Percentiles rank a stretch among this genome's conserved stretches.
phyloP scores from a whole-genome alignment of 2,113 vertebrate genomes.

The Artemisiospiza belli region DNA sequence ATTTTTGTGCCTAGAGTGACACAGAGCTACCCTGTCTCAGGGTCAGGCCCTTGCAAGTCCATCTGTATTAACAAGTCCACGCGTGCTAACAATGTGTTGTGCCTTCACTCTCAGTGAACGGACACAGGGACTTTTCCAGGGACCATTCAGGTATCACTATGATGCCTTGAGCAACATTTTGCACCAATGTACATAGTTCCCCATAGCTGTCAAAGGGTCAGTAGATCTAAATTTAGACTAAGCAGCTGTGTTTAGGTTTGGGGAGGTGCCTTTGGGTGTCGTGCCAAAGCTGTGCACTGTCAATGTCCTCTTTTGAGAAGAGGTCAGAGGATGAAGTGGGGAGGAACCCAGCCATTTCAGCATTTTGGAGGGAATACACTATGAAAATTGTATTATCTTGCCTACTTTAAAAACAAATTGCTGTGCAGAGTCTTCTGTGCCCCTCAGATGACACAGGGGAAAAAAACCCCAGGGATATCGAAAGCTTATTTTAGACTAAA shows the following conservation, averaged over 20 bases:
- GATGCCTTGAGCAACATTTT: background rate
- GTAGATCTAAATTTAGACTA: slow-evolving; percentile 33
- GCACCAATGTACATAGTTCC: background rate
- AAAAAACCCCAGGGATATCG: background rate
- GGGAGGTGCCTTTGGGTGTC: background rate
- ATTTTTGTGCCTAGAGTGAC: background rate
- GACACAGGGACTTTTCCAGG: background rate
- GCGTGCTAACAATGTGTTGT: background rate
- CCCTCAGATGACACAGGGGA: background rate
- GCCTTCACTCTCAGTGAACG: rapidly evolving
- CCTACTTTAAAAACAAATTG: background rate
- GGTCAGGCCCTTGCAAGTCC: background rate
- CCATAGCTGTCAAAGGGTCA: slow-evolving; percentile 20
- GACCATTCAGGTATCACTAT: background rate
- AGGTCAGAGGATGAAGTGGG: background rate
- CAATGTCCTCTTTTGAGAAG: background rate
- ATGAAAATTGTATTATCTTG: background rate
- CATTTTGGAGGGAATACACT: background rate
- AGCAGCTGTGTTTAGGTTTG: slow-evolving; percentile 22
- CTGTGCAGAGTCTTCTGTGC: background rate
- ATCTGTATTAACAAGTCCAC: background rate
- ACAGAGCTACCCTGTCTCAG: background rate
- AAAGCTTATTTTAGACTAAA: background rate
- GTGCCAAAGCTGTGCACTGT: background rate
- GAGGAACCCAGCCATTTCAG: background rate